These are phyloP conservation scores for Conus betulinus DNA, from an alignment of 1,140 invertebrate species.

Conservation along the genomic window DNA sequence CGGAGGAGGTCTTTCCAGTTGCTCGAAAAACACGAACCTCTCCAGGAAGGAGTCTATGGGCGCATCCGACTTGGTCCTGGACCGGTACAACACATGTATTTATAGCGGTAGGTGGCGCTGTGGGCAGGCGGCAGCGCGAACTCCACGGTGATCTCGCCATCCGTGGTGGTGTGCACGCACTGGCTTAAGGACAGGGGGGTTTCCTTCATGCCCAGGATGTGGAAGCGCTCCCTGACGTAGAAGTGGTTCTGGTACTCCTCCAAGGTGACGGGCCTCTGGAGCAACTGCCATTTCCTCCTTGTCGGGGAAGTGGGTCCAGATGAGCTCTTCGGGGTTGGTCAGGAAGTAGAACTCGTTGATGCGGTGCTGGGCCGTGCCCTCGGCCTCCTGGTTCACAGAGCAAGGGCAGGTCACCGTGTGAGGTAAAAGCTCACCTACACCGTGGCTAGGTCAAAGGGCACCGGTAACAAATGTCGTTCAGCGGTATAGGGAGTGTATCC, in stretches of 20 bases:
- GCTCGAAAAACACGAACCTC: slow-evolving; percentile 69
- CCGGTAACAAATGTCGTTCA: too few relatives aligned
- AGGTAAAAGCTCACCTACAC: too few relatives aligned
- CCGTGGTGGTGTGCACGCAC: slow-evolving; percentile 57
- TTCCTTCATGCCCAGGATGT: slow-evolving; percentile 61
- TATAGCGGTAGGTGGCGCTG: slow-evolving; percentile 63
- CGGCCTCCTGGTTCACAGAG: slow-evolving; percentile 34
- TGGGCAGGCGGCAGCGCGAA: slow-evolving; percentile 60
- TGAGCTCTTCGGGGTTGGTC: slow-evolving; percentile 66
- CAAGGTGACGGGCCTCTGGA: slow-evolving; percentile 53
- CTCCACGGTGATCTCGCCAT: slow-evolving; percentile 62
- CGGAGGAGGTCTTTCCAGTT: slow-evolving; percentile 58
- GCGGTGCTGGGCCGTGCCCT: slow-evolving; percentile 66
- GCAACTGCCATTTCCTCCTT: slow-evolving; percentile 67
- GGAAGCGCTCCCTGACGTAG: slow-evolving; percentile 69
- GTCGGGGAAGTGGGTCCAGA: slow-evolving; percentile 70
- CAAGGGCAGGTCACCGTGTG: too few relatives aligned
- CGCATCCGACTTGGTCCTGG: slow-evolving; percentile 34
- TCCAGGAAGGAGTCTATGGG: slow-evolving; percentile 56
- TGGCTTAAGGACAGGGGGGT: not conserved
- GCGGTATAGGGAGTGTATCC: too few relatives aligned
- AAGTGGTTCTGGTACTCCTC: slow-evolving; percentile 60
- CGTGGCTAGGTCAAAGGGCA: too few relatives aligned
- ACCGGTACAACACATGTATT: slow-evolving; percentile 69
- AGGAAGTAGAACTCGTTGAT: slow-evolving; percentile 74